phyloP scores from a whole-genome alignment of 2,797 vertebrate species.

The Coreius guichenoti region DNA sequence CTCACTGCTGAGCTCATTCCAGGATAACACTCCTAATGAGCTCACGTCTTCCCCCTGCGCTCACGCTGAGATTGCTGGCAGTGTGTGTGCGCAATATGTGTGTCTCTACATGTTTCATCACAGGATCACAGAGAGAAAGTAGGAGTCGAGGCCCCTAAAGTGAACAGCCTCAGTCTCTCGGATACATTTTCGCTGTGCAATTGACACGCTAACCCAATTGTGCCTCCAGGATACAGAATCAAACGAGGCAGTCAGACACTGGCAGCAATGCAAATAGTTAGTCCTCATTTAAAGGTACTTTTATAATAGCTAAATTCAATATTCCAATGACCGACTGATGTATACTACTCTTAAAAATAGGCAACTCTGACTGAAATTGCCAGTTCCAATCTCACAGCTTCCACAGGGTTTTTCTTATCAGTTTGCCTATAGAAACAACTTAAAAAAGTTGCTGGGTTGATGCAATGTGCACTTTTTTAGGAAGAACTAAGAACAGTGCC shows the following conservation, averaged over 20 bases:
- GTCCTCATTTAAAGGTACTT: conserved; percentile 14
- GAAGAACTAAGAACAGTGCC: neutral
- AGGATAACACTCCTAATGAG: conserved; percentile 78
- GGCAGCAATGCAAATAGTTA: conserved; percentile 15
- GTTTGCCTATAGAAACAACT: neutral
- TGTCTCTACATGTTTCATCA: conserved; percentile 59
- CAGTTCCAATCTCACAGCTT: neutral
- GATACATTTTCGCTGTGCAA: conserved; percentile 47
- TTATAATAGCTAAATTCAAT: neutral
- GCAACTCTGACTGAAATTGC: neutral
- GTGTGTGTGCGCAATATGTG: conserved; percentile 40
- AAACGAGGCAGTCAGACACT: conserved; percentile 47
- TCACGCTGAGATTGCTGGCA: conserved; percentile 69
- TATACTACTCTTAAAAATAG: neutral
- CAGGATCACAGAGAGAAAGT: conserved; percentile 67
- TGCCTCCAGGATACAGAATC: conserved; percentile 57
- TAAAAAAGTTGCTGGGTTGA: neutral
- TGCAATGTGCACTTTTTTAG: neutral
- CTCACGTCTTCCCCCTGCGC: conserved; percentile 69
- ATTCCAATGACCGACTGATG: conserved; percentile 1
- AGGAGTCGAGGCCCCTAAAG: conserved; percentile 60
- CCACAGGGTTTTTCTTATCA: neutral
- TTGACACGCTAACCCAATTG: conserved; percentile 65
- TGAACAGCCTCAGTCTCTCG: conserved; percentile 45
- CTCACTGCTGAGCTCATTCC: conserved; percentile 73